Evolutionary conservation across 2,888 invertebrate genomes (phyloP), one percentile per base, ranked within the genome.

Genomic region (Prosopocoilus inquinatus): DNA sequence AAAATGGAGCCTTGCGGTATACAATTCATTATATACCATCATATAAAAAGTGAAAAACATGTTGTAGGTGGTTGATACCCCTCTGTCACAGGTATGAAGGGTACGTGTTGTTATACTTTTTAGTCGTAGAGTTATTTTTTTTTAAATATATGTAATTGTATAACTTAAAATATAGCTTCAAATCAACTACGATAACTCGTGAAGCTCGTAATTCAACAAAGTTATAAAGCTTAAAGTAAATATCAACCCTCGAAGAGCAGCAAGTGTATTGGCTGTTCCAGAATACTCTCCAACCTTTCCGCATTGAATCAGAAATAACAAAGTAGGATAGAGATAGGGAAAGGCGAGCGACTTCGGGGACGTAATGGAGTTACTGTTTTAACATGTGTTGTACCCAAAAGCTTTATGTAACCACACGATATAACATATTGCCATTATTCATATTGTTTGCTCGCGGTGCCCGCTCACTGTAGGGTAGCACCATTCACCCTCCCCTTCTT

Each of bases 341-440:
- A 12, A 1, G 11, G 38, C 12, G 38, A 38, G 11, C 38, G 11
- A 12, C 38, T 28, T 28, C 38, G 12, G 38, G 11, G 38, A 12
- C 38, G 38, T 41, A 41, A 41, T 11, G 2, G 41, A n/a, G 41
- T 41, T 9, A 11, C 41, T 11, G 15, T 15, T 41, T 41, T 16
- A 41, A 41, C 41, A 41, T 41, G 41, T 41, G 41, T 28, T 28
- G 3, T 41, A 41, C 41, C 41, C 15, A 8, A 16, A 16, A 41
- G 41, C 41, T 9, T 41, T 41, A 41, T 41, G 16, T 41, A 16
- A 41, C 41, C 41, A 41, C 41, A 41, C 41, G 9, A 11, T 41
- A 41, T 41, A 41, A 41, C 41, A 41, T 41, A 41, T 41, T 41
- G 41, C 41, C 41, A 41, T 41, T 41, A 41, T 41, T 41, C 41